Evolutionary conservation across 2,888 invertebrate species (phyloP).

Genomic region (Pseudolycoriella hygida): DNA sequence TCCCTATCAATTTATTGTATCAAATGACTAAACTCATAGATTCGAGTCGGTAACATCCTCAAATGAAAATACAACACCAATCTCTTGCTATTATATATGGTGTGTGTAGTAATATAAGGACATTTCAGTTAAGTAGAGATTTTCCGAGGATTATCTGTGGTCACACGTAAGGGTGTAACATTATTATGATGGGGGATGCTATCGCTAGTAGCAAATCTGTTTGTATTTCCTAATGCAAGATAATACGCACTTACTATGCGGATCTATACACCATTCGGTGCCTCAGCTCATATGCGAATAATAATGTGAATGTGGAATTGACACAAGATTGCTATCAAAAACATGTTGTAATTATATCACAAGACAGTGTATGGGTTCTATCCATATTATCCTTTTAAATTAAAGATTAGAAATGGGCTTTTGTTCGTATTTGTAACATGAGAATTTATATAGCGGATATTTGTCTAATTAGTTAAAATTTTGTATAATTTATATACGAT

Average conservation of each 20-base stretch:
- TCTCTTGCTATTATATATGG: not conserved
- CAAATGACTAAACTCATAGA: too few relatives aligned
- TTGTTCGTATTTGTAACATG: not conserved
- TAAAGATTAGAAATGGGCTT: not conserved
- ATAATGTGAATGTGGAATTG: not conserved
- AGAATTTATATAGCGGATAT: too few relatives aligned
- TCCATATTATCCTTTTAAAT: slow-evolving; percentile 2
- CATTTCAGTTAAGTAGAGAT: slow-evolving; percentile 2
- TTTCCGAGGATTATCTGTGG: slow-evolving; percentile 2
- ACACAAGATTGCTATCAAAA: slow-evolving; percentile 1
- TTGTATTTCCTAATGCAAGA: too few relatives aligned
- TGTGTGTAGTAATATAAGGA: not conserved
- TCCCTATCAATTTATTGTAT: too few relatives aligned
- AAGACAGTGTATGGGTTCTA: not conserved
- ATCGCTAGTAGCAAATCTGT: not conserved
- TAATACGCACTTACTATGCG: too few relatives aligned
- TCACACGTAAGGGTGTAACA: slow-evolving; percentile 1
- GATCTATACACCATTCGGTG: too few relatives aligned
- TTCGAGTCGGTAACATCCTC: too few relatives aligned
- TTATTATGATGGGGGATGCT: slow-evolving; percentile 1
- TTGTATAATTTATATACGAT: too few relatives aligned
- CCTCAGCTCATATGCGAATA: not conserved
- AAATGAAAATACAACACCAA: not conserved
- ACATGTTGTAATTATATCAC: slow-evolving; percentile 1
- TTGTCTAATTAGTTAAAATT: too few relatives aligned